Conservation (phyloP, 1,140 invertebrate species). For the Procambarus virginalis region DNA sequence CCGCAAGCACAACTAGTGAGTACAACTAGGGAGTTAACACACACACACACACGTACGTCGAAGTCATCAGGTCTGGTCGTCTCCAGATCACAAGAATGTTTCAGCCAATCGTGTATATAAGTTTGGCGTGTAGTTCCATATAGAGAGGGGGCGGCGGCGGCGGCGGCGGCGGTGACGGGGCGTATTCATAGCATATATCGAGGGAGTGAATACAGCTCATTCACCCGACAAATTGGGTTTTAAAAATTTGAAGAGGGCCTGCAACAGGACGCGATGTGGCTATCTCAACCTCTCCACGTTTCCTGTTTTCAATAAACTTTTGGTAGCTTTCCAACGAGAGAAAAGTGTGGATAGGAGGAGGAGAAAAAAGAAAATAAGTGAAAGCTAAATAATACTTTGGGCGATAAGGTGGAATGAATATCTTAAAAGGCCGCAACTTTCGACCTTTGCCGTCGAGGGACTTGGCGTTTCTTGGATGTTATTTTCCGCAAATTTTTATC, state of each 20-base stretch:
- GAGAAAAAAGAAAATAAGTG: background rate
- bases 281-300: background rate
- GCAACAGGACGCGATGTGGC: conserved; percentile 31
- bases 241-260: conserved; percentile 38
- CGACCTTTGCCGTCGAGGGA: too few species aligned
- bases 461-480: too few species aligned
- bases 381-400: too few species aligned
- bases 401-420: too few species aligned
- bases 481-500: too few species aligned
- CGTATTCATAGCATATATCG: conserved; percentile 34
- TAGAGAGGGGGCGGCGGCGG: background rate
- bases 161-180: background rate
- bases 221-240: conserved; percentile 39
- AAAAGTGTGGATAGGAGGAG: background rate
- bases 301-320: conserved; percentile 35
- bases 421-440: too few species aligned
- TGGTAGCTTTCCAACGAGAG: background rate
- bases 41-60: background rate
- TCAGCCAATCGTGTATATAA: too few species aligned
- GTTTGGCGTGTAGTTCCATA: background rate
- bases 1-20: too few species aligned
- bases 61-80: too few species aligned
- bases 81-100: too few species aligned
- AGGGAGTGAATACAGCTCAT: conserved; percentile 15
- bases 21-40: background rate